These are phyloP conservation scores for Hemistola chrysoprasaria DNA, from an alignment of 2,888 invertebrate species.

Conservation along the genomic window DNA sequence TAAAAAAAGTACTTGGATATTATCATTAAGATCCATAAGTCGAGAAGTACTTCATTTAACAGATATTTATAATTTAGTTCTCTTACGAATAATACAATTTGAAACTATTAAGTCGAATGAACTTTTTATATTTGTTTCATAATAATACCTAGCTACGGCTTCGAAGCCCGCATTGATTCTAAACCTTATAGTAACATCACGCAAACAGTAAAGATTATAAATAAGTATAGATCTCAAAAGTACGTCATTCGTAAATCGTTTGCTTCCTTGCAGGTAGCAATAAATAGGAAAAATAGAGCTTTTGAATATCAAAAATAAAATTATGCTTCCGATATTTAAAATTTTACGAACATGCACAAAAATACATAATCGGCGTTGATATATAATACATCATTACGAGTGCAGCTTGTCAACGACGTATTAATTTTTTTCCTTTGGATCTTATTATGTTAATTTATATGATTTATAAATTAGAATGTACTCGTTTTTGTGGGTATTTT, in stretches of 20 bases:
- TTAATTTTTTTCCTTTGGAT: background rate
- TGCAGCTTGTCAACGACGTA: constrained; percentile 33
- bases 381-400: constrained; percentile 40
- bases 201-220: constrained; percentile 59
- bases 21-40: constrained; percentile 1
- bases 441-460: constrained; percentile 1
- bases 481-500: constrained; percentile 2
- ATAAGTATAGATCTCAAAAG: constrained; percentile 70
- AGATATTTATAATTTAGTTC: constrained; percentile 17
- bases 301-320: constrained; percentile 80
- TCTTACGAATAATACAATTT: constrained; percentile 22
- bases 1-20: constrained; percentile 24
- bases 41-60: constrained; percentile 20
- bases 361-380: constrained; percentile 50
- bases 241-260: constrained; percentile 55
- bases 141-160: constrained; percentile 45
- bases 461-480: constrained; percentile 1
- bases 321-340: constrained; percentile 54
- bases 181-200: constrained; percentile 62
- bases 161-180: constrained; percentile 46
- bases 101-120: constrained; percentile 44
- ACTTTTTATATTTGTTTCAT: constrained; percentile 38
- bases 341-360: constrained; percentile 56
- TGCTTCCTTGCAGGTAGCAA: constrained; percentile 68
- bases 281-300: constrained; percentile 73